Evolutionary conservation across 2,113 vertebrate species (phyloP), one percentile per base, ranked within the genome.

Genomic region (Rhinichthys klamathensis): DNA sequence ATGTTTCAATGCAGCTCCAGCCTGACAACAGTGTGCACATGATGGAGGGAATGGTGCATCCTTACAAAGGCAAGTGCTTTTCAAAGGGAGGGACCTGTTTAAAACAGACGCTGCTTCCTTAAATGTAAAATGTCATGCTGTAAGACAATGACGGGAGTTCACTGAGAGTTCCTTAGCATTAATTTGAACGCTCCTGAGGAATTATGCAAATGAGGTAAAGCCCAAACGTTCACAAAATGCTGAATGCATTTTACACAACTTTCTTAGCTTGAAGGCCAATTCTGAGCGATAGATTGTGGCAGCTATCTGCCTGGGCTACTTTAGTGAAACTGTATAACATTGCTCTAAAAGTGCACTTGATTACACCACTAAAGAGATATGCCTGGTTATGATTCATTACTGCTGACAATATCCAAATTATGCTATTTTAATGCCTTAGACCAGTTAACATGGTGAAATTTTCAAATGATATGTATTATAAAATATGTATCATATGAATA

Each of bases 21-120:
- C 93, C 89, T 0, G 95, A 99, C 1, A 91, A 99, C 91, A 95
- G 96, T 0, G 96, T 98, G 80, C 89, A 91, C 81, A 91, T 97
- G 94, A 88, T 95, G 90, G 96, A 97, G 23, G 97, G 96, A 65
- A 97, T 97, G 96, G 96, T 96, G 13, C 98, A 99, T 77, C 98
- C 98, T 0, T 99, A 98, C 92, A 95, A 95, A 95, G 98, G 98
- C 96, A 92, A 81, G 89, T 72, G 74, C 0, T 21, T 25, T 12
- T 49, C 12, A 44, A 13, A 60, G 51, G 12, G 4, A 49, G 32
- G 16, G 15, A 49, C 27, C 49, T 54, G 49, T 21, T 70, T 23
- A 70, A 56, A 41, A 72, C 35, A 13, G 18, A 41, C 2, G 21
- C 21, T 5, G n/a, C 69, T 72, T 72, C 67, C 35, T 72, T 38